Percentiles rank a stretch among this genome's conserved stretches.
phyloP scores from a whole-genome alignment of 1,140 invertebrate species.

The Reticulitermes speratus region DNA sequence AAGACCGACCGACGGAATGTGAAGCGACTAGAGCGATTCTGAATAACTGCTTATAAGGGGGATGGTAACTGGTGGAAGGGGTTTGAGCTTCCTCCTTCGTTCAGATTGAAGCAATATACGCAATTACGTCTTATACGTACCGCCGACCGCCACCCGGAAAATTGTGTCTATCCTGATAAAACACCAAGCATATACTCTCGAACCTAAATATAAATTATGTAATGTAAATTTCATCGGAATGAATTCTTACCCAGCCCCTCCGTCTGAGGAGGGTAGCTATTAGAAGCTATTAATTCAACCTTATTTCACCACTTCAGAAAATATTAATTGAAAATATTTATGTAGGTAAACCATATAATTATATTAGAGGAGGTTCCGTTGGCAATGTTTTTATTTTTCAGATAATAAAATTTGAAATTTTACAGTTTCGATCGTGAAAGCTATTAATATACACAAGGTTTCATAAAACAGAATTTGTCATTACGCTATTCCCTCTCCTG shows the following conservation, averaged over 20 bases:
- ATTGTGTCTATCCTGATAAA: background rate
- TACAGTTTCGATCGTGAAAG: too few relatives aligned
- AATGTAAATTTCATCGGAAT: background rate
- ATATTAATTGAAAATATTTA: background rate
- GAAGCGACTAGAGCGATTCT: background rate
- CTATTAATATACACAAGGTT: too few relatives aligned
- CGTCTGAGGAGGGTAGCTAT: background rate
- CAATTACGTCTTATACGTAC: slow-evolving; percentile 9
- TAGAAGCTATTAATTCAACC: background rate
- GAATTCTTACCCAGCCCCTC: background rate
- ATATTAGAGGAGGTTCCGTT: too few relatives aligned
- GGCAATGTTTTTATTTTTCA: too few relatives aligned
- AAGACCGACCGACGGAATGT: background rate
- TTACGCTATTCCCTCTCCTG: too few relatives aligned
- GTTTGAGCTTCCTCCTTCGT: background rate
- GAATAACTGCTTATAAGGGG: background rate
- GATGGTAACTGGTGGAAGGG: background rate
- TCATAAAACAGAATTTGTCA: too few relatives aligned
- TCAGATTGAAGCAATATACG: slow-evolving; percentile 12
- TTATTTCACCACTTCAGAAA: background rate
- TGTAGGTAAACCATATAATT: background rate
- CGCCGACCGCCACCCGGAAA: background rate
- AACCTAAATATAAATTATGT: background rate
- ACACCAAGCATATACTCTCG: background rate
- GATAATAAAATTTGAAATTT: too few relatives aligned